A percentile compares a stretch with the other conserved stretches of the same genome.
phyloP scores from a whole-genome alignment of 2,113 vertebrate species.

The Riparia riparia region DNA sequence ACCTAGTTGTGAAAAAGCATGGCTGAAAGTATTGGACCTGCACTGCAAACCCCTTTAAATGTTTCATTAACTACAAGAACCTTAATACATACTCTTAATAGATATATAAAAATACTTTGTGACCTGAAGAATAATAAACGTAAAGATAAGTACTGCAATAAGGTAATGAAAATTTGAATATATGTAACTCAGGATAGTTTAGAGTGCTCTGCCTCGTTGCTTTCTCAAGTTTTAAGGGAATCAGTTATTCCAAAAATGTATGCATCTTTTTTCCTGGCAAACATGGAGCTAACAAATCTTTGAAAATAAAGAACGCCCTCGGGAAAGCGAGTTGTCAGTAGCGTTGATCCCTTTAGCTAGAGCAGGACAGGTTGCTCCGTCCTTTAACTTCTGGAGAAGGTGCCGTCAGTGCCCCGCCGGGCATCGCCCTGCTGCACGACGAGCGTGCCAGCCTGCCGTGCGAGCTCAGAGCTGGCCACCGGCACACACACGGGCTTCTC shows the following conservation, averaged over 20 bases:
- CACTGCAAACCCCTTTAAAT: neutral
- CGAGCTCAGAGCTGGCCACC: neutral
- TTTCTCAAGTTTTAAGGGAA: neutral
- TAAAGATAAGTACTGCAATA: neutral
- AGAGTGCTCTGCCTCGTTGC: neutral
- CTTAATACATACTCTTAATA: neutral
- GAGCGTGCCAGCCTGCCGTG: rapidly evolving
- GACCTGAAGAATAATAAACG: neutral
- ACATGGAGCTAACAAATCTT: neutral
- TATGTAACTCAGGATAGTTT: neutral
- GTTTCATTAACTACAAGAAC: neutral
- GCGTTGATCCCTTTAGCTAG: neutral
- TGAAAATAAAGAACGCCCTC: neutral
- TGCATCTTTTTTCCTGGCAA: neutral
- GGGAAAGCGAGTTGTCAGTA: neutral
- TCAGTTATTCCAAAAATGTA: neutral
- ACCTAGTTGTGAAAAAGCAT: neutral
- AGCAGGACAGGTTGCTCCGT: neutral
- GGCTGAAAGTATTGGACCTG: neutral
- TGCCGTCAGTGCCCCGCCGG: rapidly evolving
- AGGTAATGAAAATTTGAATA: neutral
- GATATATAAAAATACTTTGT: neutral
- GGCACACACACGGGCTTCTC: rapidly evolving
- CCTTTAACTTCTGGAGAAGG: neutral
- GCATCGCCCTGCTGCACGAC: rapidly evolving